Base-by-base conservation (phyloP, 35 echinoderm and acorn worm genomes). In the Ophioderma brevispina region DNA sequence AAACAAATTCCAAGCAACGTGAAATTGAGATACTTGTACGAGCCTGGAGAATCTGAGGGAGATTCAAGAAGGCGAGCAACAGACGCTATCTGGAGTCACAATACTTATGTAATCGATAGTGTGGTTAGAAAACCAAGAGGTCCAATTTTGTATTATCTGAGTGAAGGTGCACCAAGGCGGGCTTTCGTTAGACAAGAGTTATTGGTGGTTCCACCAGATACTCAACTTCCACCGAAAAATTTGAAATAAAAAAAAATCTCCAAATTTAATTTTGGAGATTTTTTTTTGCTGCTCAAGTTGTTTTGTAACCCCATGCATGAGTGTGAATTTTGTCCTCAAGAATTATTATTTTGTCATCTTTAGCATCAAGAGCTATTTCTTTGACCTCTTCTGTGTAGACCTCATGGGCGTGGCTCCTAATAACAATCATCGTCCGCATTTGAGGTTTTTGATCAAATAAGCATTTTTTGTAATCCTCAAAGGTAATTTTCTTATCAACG, bases 111-210 rank as follows among this genome's bases (percentile, higher is more conserved):
- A 52, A 52, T 52, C 21, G 46, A 52, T 52, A 8, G 46, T 52
- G 46, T 52, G 8, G 46, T 52, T 11, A 52, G 21, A 52, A 52
- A n/a, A n/a, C n/a, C n/a, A 52, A 21, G 21, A 8, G 21, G 21
- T 52, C 46, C 21, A 52, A 11, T 52, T 52, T 52, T 52, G 46
- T 52, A 52, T 52, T 52, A 52, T 52, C 21, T 52, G 46, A 52
- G 46, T 52, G 46, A 52, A 52, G 46, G 0, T 5, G 79, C 33
- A 23, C 79, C 79, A 39, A 37, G 0, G 5, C 35, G 0, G 76
- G 28, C 32, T 52, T 81, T 81, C 39, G 79, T 81, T 21, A 11
- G 37, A 0, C 21, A 81, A 38, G 79, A 81, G 79, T 37, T 81
- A 17, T 23, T 81, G 46, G 21, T 52, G 21, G 46, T 52, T 52